Evolutionary conservation across 2,888 invertebrate genomes (phyloP).

Genomic region (Apomyelois bistriatella): DNA sequence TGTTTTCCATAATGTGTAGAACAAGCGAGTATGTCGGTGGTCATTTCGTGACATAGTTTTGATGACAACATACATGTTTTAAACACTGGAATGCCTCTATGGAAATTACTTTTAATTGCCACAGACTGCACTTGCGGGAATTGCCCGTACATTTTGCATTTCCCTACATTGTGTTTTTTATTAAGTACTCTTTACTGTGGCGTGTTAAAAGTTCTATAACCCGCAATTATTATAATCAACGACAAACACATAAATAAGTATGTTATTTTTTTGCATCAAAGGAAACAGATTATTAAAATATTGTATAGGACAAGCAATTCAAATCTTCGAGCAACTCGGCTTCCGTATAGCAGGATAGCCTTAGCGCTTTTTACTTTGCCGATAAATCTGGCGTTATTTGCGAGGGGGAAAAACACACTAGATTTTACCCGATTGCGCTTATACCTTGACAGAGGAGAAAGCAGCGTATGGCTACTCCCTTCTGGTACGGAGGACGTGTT

Average conservation of each 20-base stretch:
- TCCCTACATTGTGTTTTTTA: background rate
- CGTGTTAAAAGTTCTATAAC: background rate
- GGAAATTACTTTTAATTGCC: constrained; percentile 4
- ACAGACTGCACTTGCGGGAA: background rate
- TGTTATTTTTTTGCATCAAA: too few species aligned
- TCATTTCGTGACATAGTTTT: background rate
- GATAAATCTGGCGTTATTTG: too few species aligned
- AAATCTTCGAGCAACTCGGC: too few species aligned
- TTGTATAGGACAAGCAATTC: too few species aligned
- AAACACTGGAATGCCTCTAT: background rate
- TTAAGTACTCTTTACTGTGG: background rate
- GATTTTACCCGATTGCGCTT: too few species aligned
- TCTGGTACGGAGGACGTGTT: too few species aligned
- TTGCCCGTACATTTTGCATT: background rate
- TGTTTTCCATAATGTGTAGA: background rate
- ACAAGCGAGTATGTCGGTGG: background rate
- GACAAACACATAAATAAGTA: background rate
- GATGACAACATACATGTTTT: background rate
- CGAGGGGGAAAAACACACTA: too few species aligned
- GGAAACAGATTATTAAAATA: too few species aligned
- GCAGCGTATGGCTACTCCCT: too few species aligned
- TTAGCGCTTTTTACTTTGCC: too few species aligned
- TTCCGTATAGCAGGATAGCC: too few species aligned
- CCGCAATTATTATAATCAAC: background rate
- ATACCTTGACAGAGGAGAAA: too few species aligned